Conservation (phyloP, 2,797 vertebrate genomes). For the Xerus rutilus region DNA sequence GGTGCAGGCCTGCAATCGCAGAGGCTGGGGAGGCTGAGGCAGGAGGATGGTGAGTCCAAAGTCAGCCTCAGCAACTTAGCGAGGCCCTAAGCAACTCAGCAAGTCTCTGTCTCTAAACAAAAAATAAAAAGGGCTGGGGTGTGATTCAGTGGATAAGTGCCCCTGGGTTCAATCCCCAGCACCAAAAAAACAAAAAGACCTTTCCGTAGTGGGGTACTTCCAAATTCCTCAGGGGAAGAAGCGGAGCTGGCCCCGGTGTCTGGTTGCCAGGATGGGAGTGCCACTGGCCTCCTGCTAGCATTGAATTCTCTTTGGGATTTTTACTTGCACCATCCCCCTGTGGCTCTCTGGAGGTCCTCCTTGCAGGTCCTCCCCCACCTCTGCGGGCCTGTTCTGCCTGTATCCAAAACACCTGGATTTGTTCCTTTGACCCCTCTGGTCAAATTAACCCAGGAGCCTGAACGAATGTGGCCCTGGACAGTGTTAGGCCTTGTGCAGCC, state of each 20-base stretch:
- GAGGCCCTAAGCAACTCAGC: too few relatives aligned
- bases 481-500: fast-evolving
- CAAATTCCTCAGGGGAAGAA: background rate
- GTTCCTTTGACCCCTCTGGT: background rate
- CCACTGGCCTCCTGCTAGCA: fast-evolving
- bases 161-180: too few relatives aligned
- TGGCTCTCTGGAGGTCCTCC: background rate
- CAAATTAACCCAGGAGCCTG: background rate
- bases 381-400: background rate
- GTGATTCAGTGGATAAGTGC: too few relatives aligned
- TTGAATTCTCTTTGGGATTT: background rate
- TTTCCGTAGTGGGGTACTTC: background rate
- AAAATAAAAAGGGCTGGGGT: too few relatives aligned
- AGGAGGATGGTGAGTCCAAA: too few relatives aligned
- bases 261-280: background rate
- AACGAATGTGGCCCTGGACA: background rate
- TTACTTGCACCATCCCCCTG: background rate
- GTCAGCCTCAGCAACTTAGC: too few relatives aligned
- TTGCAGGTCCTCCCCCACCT: background rate
- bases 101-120: too few relatives aligned
- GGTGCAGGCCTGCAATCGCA: too few relatives aligned
- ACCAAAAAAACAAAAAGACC: too few relatives aligned
- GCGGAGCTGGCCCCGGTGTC: background rate
- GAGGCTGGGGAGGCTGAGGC: too few relatives aligned
- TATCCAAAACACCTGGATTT: background rate